phyloP scores from a whole-genome alignment of 2,113 vertebrate genomes.

The Myotis davidii region DNA sequence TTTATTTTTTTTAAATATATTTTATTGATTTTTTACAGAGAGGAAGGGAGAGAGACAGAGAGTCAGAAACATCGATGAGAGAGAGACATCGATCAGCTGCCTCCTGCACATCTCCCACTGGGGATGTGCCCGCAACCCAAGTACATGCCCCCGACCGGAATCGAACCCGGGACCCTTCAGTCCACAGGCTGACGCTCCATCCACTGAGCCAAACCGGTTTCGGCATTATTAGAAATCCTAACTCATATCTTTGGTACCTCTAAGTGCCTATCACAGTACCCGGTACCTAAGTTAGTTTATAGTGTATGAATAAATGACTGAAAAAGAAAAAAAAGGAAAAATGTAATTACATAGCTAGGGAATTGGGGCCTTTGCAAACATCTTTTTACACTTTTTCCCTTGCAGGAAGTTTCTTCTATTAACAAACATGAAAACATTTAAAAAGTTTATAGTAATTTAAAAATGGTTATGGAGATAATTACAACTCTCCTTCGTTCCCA shows the following conservation, averaged over 20 bases:
- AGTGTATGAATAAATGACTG: not conserved
- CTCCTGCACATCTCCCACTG: too few species aligned
- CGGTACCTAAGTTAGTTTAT: not conserved
- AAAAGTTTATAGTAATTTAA: not conserved
- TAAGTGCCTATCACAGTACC: not conserved
- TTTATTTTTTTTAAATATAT: too few species aligned
- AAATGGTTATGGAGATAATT: not conserved
- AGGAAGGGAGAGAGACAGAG: too few species aligned
- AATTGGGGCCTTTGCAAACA: not conserved
- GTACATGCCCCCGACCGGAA: too few species aligned
- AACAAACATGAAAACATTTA: not conserved
- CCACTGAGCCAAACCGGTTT: too few species aligned
- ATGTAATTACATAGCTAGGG: not conserved
- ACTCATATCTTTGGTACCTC: not conserved
- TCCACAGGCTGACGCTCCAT: too few species aligned
- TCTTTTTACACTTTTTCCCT: not conserved
- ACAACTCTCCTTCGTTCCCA: not conserved
- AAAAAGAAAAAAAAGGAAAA: not conserved
- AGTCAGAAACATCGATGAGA: too few species aligned
- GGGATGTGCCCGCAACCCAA: too few species aligned
- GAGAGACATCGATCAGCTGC: too few species aligned
- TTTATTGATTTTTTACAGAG: too few species aligned
- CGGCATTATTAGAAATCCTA: not conserved
- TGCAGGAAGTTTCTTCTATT: not conserved
- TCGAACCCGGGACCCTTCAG: too few species aligned